These are phyloP conservation scores for Caranx ignobilis DNA, from an alignment of 2,113 vertebrate species.

Conservation along the genomic window DNA sequence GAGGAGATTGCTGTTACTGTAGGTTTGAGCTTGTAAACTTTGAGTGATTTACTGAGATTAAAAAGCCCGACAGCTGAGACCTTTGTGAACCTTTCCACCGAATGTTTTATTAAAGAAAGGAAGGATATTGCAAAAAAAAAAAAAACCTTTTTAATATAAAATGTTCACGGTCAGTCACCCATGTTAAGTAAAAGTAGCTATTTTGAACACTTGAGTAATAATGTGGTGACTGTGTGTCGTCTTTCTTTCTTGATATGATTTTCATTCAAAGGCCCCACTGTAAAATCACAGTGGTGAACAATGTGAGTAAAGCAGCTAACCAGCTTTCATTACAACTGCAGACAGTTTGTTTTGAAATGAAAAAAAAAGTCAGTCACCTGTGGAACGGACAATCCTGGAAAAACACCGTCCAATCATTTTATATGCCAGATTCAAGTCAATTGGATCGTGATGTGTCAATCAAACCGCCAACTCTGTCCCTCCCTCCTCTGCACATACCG, in stretches of 20 bases:
- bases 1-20: background rate
- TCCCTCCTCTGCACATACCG: too few species aligned
- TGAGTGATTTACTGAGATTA: background rate
- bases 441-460: too few species aligned
- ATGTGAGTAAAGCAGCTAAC: background rate
- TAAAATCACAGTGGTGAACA: background rate
- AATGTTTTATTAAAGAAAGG: slow-evolving; percentile 12
- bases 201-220: background rate
- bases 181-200: background rate
- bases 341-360: background rate
- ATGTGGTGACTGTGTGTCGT: background rate
- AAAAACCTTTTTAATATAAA: slow-evolving; percentile 23
- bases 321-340: background rate
- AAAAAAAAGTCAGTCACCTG: too few species aligned
- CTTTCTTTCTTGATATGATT: slow-evolving; percentile 10
- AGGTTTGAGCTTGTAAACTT: background rate
- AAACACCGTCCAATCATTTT: too few species aligned
- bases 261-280: background rate
- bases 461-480: too few species aligned
- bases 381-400: too few species aligned
- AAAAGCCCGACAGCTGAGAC: background rate
- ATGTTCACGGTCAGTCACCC: slow-evolving; percentile 2
- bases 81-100: background rate
- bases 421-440: too few species aligned
- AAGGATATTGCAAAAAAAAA: slow-evolving; percentile 7